phyloP scores from a whole-genome alignment of 2,113 vertebrate genomes.

The Athene noctua region DNA sequence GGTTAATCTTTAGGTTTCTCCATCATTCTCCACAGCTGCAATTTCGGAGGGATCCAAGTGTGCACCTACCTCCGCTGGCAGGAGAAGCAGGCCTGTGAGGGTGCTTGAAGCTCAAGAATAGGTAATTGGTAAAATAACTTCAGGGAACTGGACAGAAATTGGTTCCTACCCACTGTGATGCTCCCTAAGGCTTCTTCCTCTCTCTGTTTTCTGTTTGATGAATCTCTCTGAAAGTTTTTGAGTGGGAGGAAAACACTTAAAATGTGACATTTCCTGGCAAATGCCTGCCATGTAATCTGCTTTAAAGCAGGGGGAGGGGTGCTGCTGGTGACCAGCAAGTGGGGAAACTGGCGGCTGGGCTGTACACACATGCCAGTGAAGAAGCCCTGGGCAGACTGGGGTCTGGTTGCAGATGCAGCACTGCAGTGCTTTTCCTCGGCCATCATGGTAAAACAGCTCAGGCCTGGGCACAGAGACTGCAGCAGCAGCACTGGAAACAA shows the following conservation, averaged over 20 bases:
- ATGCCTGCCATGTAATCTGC: neutral
- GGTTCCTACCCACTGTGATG: neutral
- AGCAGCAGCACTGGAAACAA: neutral
- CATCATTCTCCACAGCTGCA: neutral
- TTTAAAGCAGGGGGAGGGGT: neutral
- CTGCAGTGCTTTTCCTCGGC: fast-evolving
- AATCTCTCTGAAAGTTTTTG: neutral
- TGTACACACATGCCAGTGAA: neutral
- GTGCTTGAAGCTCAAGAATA: neutral
- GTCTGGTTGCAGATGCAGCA: neutral
- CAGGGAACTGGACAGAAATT: neutral
- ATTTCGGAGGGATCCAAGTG: neutral
- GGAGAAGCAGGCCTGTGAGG: neutral
- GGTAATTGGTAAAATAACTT: neutral
- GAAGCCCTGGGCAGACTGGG: neutral
- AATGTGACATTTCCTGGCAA: neutral
- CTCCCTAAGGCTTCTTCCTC: neutral
- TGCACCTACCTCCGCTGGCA: neutral
- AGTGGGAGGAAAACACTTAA: neutral
- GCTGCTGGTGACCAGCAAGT: neutral
- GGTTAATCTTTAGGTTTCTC: neutral
- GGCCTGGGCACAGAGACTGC: neutral
- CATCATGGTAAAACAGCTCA: neutral
- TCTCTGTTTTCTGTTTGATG: neutral
- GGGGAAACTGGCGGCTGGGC: neutral